Evolutionary conservation across 2,113 vertebrate genomes (phyloP).

Genomic region (Macroglossus sobrinus): DNA sequence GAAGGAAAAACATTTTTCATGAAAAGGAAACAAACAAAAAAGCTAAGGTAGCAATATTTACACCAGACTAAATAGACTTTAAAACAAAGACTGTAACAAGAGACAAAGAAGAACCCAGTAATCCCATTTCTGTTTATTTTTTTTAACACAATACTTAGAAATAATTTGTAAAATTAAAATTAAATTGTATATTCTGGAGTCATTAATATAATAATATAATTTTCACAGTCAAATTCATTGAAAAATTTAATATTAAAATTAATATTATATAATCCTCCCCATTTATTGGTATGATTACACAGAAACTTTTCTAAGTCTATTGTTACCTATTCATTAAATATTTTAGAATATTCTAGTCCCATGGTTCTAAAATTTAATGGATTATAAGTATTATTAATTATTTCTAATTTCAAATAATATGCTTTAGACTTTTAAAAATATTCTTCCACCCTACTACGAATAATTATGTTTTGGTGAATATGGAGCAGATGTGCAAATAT

Average conservation of each 20-base stretch:
- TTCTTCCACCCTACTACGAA: neutral
- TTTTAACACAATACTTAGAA: neutral
- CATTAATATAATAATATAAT: neutral
- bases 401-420: conserved; percentile 13
- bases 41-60: no score
- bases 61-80: no score
- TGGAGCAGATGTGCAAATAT: neutral
- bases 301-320: neutral
- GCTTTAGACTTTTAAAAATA: neutral
- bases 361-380: neutral
- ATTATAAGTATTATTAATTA: neutral
- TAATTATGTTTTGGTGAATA: neutral
- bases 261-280: neutral
- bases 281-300: neutral
- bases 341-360: neutral
- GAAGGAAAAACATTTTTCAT: no score
- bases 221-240: neutral
- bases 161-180: neutral
- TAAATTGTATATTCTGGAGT: conserved; percentile 30
- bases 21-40: no score
- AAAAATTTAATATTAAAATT: neutral
- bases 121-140: no score
- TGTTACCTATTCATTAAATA: neutral
- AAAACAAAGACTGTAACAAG: no score
- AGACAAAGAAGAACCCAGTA: no score